Conservation (phyloP, 2,797 vertebrate species). For the Toxotes lorentzi region DNA sequence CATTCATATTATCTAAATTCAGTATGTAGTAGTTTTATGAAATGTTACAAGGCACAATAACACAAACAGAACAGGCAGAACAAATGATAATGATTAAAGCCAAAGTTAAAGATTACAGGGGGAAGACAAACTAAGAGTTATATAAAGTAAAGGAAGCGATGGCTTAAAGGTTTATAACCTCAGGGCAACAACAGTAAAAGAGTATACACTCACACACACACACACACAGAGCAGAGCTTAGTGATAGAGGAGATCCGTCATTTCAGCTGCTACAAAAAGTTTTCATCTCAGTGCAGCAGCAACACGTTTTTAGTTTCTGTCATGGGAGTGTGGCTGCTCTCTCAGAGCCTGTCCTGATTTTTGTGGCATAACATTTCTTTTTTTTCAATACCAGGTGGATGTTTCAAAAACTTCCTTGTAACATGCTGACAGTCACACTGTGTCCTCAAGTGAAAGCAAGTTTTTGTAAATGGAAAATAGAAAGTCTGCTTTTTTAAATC, state of each 20-base stretch:
- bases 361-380: neutral
- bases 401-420: slow-evolving; percentile 11
- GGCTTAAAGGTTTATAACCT: neutral
- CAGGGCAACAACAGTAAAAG: neutral
- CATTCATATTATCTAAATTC: neutral
- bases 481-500: neutral
- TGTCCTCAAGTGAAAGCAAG: neutral
- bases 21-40: neutral
- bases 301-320: neutral
- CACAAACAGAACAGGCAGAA: neutral
- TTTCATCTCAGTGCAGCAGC: neutral
- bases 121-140: neutral
- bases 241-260: neutral
- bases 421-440: neutral
- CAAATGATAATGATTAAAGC: neutral
- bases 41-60: neutral
- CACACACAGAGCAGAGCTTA: neutral
- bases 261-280: neutral
- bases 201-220: neutral
- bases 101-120: neutral
- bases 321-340: slow-evolving; percentile 14
- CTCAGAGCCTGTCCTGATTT: slow-evolving; percentile 26
- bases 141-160: neutral
- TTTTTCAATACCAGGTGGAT: slow-evolving; percentile 24
- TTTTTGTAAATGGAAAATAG: neutral